Evolutionary conservation across 1,140 invertebrate genomes (phyloP).

Genomic region (Plutomurus gul): DNA sequence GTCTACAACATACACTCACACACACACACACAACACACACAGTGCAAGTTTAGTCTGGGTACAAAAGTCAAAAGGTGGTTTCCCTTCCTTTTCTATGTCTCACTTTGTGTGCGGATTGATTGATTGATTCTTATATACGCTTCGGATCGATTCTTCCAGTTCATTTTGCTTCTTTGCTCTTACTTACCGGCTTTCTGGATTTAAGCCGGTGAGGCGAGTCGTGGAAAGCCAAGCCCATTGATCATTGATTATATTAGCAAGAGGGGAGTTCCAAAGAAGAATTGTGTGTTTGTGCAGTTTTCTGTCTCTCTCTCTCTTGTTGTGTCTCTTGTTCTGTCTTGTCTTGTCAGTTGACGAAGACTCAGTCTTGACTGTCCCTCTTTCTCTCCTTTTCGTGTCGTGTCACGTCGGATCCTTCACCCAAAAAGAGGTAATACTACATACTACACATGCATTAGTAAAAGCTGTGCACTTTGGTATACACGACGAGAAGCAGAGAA

Average conservation of each 20-base stretch:
- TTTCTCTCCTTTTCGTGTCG: no score
- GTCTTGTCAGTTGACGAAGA: neutral
- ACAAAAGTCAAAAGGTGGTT: neutral
- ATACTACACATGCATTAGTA: neutral
- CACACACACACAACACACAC: no score
- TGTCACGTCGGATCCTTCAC: neutral
- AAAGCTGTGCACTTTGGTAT: no score
- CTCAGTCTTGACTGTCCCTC: neutral
- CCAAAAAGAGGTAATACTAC: neutral
- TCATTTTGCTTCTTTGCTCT: slow-evolving; percentile 11
- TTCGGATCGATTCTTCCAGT: slow-evolving; percentile 26
- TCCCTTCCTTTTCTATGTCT: neutral
- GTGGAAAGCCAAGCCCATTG: neutral
- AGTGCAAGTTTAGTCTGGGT: neutral
- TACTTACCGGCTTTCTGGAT: slow-evolving; percentile 12
- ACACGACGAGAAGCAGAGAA: no score
- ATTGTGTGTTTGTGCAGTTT: slow-evolving; percentile 14
- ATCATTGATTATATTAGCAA: neutral
- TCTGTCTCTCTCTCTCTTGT: neutral
- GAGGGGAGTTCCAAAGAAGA: neutral
- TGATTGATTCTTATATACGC: slow-evolving; percentile 9
- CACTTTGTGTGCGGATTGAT: slow-evolving; percentile 17
- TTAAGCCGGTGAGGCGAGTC: slow-evolving; percentile 15
- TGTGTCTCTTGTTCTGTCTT: slow-evolving; percentile 8
- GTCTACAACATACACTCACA: no score